Evolutionary conservation across 1,140 invertebrate species (phyloP), one percentile per base, ranked within the genome.

Genomic region (Drosophila paulistorum): DNA sequence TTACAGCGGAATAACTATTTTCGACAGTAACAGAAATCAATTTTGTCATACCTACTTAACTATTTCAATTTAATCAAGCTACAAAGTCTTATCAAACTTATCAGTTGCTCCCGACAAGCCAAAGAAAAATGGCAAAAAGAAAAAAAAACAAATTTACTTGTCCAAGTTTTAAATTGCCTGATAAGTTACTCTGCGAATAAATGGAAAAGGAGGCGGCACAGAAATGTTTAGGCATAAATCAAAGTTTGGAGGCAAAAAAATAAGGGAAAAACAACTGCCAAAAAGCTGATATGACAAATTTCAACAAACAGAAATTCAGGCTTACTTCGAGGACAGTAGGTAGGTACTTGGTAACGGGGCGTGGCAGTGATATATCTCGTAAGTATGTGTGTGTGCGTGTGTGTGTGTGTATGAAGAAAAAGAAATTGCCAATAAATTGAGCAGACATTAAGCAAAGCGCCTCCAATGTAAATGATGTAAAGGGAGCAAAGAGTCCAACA

Each of bases 391-490:
- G 45, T 51, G 45, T 51, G 20, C 23, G 45, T 23, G 20, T 23
- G 20, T 48, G 45, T 51, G 45, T 51, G 20, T 51, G 45, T 69
- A 61, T 71, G 71, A 55, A 69, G 37, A 42, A 65, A 63, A 63
- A 83, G 73, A 77, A 89, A 86, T 86, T 77, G 83, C 69, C 79
- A 89, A 86, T 86, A 86, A 86, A 86, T 86, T 86, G 83, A 74
- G 57, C 70, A 42, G 41, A 69, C 59, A 85, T 81, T 72, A 75
- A 51, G 73, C 58, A 42, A 58, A 66, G 60, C 61, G 65, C 67
- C 67, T 42, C 30, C 5, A n/a, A 45, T 14, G 41, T 39, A 30
- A 55, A 65, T 73, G 39, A 57, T 26, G 33, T 39, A 13, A 45
- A 45, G 42, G 63, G 30, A 13, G 54, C 61, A 58, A 77, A 74